Evolutionary conservation across 1,140 invertebrate species (phyloP).

Genomic region (Drosophila pruinosa): DNA sequence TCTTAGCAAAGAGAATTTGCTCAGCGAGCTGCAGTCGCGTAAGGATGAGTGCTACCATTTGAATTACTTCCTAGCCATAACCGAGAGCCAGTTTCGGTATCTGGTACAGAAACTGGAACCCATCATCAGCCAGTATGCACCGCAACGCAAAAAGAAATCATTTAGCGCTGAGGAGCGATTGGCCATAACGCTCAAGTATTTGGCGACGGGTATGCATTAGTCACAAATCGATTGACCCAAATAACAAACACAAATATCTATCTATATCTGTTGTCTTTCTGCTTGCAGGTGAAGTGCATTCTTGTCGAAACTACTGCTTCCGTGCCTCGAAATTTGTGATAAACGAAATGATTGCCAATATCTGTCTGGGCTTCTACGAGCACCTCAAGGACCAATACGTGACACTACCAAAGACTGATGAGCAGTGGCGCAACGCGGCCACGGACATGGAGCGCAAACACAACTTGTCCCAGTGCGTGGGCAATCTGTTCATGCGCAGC

Average conservation of each 20-base stretch:
- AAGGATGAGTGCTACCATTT: conserved; percentile 80
- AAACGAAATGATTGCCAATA: conserved; percentile 82
- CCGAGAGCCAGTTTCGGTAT: conserved; percentile 77
- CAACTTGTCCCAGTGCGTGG: conserved; percentile 69
- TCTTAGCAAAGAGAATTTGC: conserved; percentile 73
- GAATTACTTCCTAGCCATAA: conserved; percentile 82
- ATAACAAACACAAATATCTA: not conserved
- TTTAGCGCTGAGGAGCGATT: conserved; percentile 80
- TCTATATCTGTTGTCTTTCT: conserved; percentile 4
- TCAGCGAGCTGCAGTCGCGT: conserved; percentile 73
- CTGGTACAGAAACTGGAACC: conserved; percentile 75
- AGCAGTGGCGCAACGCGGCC: conserved; percentile 73
- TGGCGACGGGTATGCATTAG: conserved; percentile 73
- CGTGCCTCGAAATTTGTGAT: conserved; percentile 82
- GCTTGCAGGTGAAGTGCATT: conserved; percentile 76
- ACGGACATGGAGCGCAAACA: conserved; percentile 73
- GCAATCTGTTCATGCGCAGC: conserved; percentile 75
- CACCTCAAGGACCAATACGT: conserved; percentile 81
- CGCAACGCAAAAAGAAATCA: conserved; percentile 78
- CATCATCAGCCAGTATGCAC: conserved; percentile 76
- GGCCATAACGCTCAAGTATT: conserved; percentile 82
- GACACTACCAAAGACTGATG: conserved; percentile 82
- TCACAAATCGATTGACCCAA: not conserved
- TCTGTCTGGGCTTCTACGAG: conserved; percentile 81
- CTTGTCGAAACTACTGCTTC: conserved; percentile 82